A percentile compares a stretch with the other conserved stretches of the same genome.
phyloP scores from a whole-genome alignment of 1,140 invertebrate genomes.

The Nasonia giraulti region DNA sequence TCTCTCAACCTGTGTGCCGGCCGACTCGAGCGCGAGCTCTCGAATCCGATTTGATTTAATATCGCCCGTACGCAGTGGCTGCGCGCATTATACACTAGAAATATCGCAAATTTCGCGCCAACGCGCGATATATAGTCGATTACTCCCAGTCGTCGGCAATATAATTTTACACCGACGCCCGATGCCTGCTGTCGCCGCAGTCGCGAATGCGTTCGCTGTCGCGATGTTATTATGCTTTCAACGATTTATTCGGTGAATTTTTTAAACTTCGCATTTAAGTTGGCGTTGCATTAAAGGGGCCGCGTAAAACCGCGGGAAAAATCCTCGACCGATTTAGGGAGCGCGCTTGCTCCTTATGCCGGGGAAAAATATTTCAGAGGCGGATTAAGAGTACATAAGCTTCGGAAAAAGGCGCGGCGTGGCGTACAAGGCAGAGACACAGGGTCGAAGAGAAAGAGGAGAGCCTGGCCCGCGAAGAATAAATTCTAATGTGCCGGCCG shows the following conservation, averaged over 20 bases:
- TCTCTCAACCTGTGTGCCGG: constrained; percentile 50
- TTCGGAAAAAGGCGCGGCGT: constrained; percentile 69
- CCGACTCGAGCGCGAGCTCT: constrained; percentile 65
- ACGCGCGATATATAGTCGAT: constrained; percentile 52
- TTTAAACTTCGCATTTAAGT: too few relatives aligned
- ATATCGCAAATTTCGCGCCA: constrained; percentile 70
- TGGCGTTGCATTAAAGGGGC: too few relatives aligned
- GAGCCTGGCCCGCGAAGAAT: constrained; percentile 60
- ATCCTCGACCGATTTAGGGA: constrained; percentile 62
- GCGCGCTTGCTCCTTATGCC: constrained; percentile 35
- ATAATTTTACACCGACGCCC: constrained; percentile 40
- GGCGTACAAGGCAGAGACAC: constrained; percentile 48
- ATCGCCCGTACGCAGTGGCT: constrained; percentile 67
- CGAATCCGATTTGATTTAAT: constrained; percentile 74
- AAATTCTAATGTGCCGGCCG: constrained; percentile 73
- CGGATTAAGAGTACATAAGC: constrained; percentile 72
- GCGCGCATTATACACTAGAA: constrained; percentile 72
- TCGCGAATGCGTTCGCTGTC: constrained; percentile 5
- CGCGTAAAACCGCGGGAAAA: constrained; percentile 57
- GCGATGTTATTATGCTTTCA: too few relatives aligned
- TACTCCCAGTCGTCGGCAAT: constrained; percentile 51
- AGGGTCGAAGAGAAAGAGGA: constrained; percentile 39
- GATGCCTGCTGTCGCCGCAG: constrained; percentile 43
- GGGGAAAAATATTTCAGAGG: constrained; percentile 67
- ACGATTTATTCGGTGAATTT: too few relatives aligned